These are phyloP conservation scores for Lathamus discolor DNA, from an alignment of 2,113 vertebrate species.

Conservation along the genomic window DNA sequence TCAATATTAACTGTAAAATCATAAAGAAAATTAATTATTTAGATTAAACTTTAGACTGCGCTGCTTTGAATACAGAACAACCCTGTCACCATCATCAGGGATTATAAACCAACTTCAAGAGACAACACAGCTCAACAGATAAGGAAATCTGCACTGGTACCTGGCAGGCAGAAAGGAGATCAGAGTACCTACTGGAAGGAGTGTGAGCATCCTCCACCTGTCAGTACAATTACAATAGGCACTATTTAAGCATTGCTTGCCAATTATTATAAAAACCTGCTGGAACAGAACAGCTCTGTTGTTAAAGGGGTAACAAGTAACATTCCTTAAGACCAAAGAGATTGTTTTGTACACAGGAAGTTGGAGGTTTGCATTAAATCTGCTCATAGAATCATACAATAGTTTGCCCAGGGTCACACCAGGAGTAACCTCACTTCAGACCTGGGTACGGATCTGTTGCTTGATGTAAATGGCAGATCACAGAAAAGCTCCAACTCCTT, in stretches of 20 bases:
- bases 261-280: not conserved
- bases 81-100: not conserved
- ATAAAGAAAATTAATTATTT: constrained; percentile 23
- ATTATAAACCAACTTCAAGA: not conserved
- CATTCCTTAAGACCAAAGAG: not conserved
- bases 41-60: not conserved
- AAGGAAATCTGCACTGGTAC: not conserved
- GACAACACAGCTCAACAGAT: not conserved
- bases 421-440: not conserved
- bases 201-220: not conserved
- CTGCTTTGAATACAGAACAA: not conserved
- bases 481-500: not conserved
- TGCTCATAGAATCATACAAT: not conserved
- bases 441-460: not conserved
- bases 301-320: not conserved
- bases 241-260: not conserved
- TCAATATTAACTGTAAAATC: constrained; percentile 13
- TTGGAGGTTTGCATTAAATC: not conserved
- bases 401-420: not conserved
- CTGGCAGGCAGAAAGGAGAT: not conserved
- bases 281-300: not conserved
- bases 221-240: not conserved
- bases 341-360: not conserved
- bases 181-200: not conserved
- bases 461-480: not conserved